These are phyloP conservation scores for Leptinotarsa lineolata DNA, from an alignment of 1,140 invertebrate species.

Conservation along the genomic window DNA sequence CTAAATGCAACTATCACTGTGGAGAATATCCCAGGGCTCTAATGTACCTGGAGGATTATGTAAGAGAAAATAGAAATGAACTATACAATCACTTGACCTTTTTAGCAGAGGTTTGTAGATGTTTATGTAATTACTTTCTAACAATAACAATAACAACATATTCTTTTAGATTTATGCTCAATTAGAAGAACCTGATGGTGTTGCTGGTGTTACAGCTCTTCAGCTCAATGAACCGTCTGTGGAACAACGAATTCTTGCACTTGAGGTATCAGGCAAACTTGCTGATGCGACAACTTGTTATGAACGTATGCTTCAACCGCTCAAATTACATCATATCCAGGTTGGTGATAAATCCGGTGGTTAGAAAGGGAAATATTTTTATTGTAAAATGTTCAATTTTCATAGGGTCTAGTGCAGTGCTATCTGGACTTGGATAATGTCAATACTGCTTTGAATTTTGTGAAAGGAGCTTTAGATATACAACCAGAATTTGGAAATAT, in stretches of 20 bases:
- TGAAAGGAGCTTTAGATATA: conserved; percentile 61
- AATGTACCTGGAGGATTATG: conserved; percentile 74
- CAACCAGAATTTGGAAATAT: conserved; percentile 57
- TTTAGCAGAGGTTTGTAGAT: conserved; percentile 60
- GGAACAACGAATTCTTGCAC: conserved; percentile 71
- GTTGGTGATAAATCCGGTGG: conserved; percentile 42
- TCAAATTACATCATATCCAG: conserved; percentile 62
- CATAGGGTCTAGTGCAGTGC: conserved; percentile 73
- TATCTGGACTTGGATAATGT: conserved; percentile 77
- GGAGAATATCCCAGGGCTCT: conserved; percentile 74
- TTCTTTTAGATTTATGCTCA: conserved; percentile 67
- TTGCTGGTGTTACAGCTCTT: conserved; percentile 69
- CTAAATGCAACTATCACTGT: conserved; percentile 71
- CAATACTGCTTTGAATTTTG: conserved; percentile 72
- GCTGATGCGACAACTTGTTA: conserved; percentile 78
- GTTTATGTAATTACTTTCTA: not conserved
- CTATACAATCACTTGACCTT: conserved; percentile 66
- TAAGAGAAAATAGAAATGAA: conserved; percentile 62
- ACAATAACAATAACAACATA: not conserved
- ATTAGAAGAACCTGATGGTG: conserved; percentile 76
- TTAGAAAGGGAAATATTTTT: not conserved
- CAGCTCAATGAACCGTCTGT: conserved; percentile 70
- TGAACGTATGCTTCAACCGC: conserved; percentile 67
- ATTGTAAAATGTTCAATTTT: conserved; percentile 25
- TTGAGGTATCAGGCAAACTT: conserved; percentile 73